Base-by-base conservation (phyloP, 2,113 vertebrate genomes). In the Chaenocephalus aceratus region DNA sequence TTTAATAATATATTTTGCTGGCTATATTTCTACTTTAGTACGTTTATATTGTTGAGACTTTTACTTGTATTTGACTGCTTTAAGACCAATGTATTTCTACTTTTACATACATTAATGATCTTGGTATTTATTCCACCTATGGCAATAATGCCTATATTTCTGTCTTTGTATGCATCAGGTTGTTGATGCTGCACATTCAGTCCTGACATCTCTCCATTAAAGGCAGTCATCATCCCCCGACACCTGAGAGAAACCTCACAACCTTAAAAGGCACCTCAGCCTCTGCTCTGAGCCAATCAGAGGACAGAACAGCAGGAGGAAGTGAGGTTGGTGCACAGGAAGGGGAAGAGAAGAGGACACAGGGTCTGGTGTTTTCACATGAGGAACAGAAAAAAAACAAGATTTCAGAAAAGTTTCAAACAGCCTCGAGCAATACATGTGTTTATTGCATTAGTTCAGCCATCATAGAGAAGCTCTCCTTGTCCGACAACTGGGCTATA, bases 261-360 rank as follows among this genome's bases (percentile, higher is more conserved):
- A 48, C 83, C 87, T 84, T 91, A 93, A 91, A 94, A 85, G 91
- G 84, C 83, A 90, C 75, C 75, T 83, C 69, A 66, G 65, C 18
- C 10, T 71, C 18, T 15, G 2, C 49, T 81, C 15, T 67, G 34
- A 34, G 48, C 88, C 87, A 90, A 90, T 90, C 3, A 69, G 77
- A 81, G 45, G 45, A 58, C 48, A 56, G 81, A 71, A 48, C 10
- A n/a, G 4, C 34, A 74, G 65, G 68, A 82, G 90, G 90, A 93
- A 92, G 86, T 89, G 73, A 94, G 80, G 87, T 79, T 56, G 26
- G 34, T 82, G 73, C 36, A 82, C 68, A 89, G 88, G 79, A 91
- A 93, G 78, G 12, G 75, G 74, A 80, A 78, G 65, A 77, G 74
- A 58, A 75, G n/a, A 44, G 59, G 34, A 44, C 34, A 61, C 9